Evolutionary conservation across 2,888 invertebrate genomes (phyloP).

Genomic region (Drosophila vallismaia): DNA sequence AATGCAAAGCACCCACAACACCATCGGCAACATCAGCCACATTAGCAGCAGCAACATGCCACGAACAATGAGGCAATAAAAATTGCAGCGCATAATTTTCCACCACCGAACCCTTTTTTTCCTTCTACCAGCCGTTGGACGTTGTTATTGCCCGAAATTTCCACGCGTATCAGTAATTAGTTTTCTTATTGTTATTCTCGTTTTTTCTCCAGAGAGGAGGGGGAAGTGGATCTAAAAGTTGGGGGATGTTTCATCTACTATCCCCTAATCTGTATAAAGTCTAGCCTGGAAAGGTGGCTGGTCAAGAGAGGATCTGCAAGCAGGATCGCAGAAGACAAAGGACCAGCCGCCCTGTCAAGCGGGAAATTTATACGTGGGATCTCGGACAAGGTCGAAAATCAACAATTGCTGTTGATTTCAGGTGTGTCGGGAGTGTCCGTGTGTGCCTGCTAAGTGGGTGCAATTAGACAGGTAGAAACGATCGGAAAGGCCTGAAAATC

Average conservation of each 20-base stretch:
- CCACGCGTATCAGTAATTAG: conserved; percentile 77
- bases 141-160: conserved; percentile 57
- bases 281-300: not conserved
- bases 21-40: conserved; percentile 14
- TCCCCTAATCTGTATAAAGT: conserved; percentile 5
- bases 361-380: conserved; percentile 67
- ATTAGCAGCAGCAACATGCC: conserved; percentile 31
- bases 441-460: conserved; percentile 72
- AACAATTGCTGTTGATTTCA: conserved; percentile 60
- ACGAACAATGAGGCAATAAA: conserved; percentile 79
- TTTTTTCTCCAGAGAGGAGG: not conserved
- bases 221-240: not conserved
- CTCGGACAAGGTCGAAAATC: conserved; percentile 51
- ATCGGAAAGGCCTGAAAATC: not conserved
- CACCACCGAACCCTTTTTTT: conserved; percentile 64
- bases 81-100: conserved; percentile 80
- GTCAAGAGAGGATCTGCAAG: not conserved
- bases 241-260: conserved; percentile 7
- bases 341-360: conserved; percentile 60
- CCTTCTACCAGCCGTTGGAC: not conserved
- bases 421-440: conserved; percentile 1
- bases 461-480: conserved; percentile 62
- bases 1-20: conserved; percentile 66
- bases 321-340: conserved; percentile 17
- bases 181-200: conserved; percentile 68